These are phyloP conservation scores for Eulacestoma nigropectus DNA, from an alignment of 2,113 vertebrate genomes.

Conservation along the genomic window DNA sequence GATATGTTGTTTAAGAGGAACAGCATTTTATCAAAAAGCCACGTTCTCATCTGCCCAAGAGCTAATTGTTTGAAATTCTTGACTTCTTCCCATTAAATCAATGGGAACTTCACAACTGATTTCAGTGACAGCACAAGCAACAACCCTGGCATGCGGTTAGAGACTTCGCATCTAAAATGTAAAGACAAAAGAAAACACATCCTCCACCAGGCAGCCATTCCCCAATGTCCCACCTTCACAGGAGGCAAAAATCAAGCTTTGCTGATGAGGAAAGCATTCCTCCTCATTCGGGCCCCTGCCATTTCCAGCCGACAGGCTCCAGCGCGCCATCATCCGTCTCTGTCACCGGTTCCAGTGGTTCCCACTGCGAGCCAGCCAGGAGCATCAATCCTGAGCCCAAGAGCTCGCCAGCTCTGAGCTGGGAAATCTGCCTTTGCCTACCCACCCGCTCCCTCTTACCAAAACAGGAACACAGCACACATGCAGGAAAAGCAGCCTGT, in stretches of 20 bases:
- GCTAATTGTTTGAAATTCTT: background rate
- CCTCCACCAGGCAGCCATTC: background rate
- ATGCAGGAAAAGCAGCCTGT: conserved; percentile 10
- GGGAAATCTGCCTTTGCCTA: conserved; percentile 19
- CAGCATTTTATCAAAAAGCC: background rate
- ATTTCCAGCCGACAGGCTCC: conserved; percentile 64
- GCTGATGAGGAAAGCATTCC: conserved; percentile 56
- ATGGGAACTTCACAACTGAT: background rate
- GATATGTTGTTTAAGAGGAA: background rate
- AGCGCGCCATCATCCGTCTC: conserved; percentile 71
- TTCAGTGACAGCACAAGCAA: background rate
- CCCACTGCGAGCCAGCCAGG: conserved; percentile 55
- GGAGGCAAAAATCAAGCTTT: conserved; percentile 16
- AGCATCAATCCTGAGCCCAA: conserved; percentile 63
- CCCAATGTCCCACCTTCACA: background rate
- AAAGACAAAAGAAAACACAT: background rate
- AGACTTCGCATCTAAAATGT: background rate
- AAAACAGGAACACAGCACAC: background rate
- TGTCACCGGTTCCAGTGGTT: conserved; percentile 58
- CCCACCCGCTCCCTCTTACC: background rate
- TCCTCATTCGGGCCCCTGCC: conserved; percentile 45
- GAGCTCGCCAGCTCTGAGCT: conserved; percentile 29
- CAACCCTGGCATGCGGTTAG: background rate
- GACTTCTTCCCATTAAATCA: background rate
- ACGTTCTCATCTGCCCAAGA: background rate